phyloP scores from a whole-genome alignment of 2,797 vertebrate species.

The Cryptoblepharus egeriae region DNA sequence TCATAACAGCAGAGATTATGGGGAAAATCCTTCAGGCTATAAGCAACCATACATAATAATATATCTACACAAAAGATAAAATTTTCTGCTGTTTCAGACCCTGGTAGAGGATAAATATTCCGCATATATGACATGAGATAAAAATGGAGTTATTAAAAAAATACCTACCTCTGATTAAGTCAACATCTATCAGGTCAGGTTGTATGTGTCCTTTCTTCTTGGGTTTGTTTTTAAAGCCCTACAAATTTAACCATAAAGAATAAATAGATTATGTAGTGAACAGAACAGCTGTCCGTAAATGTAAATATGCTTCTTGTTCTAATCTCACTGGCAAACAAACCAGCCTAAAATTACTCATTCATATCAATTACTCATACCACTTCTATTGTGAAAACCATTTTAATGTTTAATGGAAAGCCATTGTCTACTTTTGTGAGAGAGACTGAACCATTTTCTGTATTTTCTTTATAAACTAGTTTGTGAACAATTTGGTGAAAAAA shows the following conservation, averaged over 20 bases:
- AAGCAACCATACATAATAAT: no score
- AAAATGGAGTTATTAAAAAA: not conserved
- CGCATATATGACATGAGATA: not conserved
- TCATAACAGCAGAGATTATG: not conserved
- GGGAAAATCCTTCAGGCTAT: not conserved
- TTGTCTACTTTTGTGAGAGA: no score
- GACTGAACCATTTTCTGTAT: not conserved
- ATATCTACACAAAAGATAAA: no score
- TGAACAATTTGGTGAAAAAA: no score
- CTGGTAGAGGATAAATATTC: not conserved
- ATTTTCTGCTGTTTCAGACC: not conserved
- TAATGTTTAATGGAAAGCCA: no score
- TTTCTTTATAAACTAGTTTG: no score
- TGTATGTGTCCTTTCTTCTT: conserved; percentile 79
- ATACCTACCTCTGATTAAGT: conserved; percentile 77
- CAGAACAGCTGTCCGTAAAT: conserved; percentile 15
- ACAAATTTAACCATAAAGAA: conserved; percentile 39
- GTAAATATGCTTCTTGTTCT: conserved; percentile 9
- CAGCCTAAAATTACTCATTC: not conserved
- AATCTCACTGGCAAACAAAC: not conserved
- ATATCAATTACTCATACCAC: no score
- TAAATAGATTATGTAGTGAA: conserved; percentile 22
- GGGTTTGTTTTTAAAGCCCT: conserved; percentile 79
- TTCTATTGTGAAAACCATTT: no score
- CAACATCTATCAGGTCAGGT: conserved; percentile 77